These are phyloP conservation scores for Calameuta idolon DNA, from an alignment of 2,888 invertebrate genomes.

Conservation along the genomic window DNA sequence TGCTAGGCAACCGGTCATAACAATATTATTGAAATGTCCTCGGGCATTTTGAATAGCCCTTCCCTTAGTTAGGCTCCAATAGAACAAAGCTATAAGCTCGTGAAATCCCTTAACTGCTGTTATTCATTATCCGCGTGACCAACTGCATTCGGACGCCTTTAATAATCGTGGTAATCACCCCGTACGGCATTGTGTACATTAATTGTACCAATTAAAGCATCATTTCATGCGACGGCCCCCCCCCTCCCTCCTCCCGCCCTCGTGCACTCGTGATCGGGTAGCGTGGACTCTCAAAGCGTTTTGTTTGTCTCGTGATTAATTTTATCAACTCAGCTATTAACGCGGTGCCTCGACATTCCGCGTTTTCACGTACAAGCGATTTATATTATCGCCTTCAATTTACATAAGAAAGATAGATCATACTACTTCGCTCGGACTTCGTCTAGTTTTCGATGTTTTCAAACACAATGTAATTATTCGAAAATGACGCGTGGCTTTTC, in stretches of 20 bases:
- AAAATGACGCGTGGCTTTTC: too few relatives aligned
- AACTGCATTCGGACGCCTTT: constrained; percentile 1
- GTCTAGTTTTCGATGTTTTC: not conserved
- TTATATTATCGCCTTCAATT: not conserved
- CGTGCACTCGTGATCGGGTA: not conserved
- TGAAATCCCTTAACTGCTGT: not conserved
- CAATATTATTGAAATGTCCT: not conserved
- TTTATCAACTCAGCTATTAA: not conserved
- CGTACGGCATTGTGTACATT: constrained; percentile 3
- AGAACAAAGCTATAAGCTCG: not conserved
- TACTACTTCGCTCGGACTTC: not conserved
- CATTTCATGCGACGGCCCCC: not conserved
- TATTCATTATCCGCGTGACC: not conserved
- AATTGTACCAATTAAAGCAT: constrained; percentile 34
- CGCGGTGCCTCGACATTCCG: not conserved
- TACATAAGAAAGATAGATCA: not conserved
- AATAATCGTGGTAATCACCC: constrained; percentile 9
- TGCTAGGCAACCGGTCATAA: not conserved
- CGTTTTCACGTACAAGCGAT: not conserved
- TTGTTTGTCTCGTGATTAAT: constrained; percentile 5
- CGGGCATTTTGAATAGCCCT: not conserved
- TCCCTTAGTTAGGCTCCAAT: not conserved
- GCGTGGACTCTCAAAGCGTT: not conserved
- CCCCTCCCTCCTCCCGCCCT: too few relatives aligned
- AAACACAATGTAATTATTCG: too few relatives aligned